A percentile compares a stretch with the other conserved stretches of the same genome.
Evolutionary conservation across 2,797 vertebrate genomes (phyloP).

Genomic region (Sciaenops ocellatus): DNA sequence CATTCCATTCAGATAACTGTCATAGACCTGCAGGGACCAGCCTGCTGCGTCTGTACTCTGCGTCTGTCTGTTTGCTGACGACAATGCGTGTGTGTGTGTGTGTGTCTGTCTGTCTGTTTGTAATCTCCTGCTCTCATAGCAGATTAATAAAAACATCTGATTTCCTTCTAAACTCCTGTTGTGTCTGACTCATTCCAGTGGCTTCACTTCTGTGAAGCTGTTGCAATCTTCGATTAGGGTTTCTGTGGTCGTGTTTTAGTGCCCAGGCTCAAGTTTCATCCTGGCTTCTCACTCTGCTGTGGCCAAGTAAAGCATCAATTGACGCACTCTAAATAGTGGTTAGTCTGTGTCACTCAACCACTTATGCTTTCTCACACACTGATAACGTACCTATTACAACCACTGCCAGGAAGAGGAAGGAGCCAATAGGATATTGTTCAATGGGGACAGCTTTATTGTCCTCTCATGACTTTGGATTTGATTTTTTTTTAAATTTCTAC

Average conservation of each 20-base stretch:
- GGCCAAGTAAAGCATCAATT: constrained; percentile 27
- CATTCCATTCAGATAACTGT: too few species aligned
- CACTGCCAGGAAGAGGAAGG: background rate
- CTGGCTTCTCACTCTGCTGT: constrained; percentile 34
- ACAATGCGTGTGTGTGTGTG: background rate
- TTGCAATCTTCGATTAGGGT: constrained; percentile 38
- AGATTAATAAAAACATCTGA: constrained; percentile 33
- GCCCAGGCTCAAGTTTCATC: constrained; percentile 13
- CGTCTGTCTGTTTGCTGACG: too few species aligned
- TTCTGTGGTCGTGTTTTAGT: constrained; percentile 52
- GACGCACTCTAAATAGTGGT: constrained; percentile 29
- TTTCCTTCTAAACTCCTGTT: constrained; percentile 20
- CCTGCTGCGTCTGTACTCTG: too few species aligned
- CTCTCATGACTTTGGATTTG: background rate
- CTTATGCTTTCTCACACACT: constrained; percentile 12
- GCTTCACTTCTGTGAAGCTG: constrained; percentile 35
- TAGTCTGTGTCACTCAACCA: constrained; percentile 22
- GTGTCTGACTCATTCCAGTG: constrained; percentile 46
- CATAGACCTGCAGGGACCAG: too few species aligned
- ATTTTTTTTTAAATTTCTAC: too few species aligned
- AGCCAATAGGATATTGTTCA: background rate
- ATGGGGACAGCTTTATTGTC: background rate
- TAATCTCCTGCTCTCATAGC: background rate
- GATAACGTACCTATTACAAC: constrained; percentile 8
- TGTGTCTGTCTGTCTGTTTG: background rate